Conservation (phyloP, 1,140 invertebrate genomes). For the Macrobrachium nipponense region DNA sequence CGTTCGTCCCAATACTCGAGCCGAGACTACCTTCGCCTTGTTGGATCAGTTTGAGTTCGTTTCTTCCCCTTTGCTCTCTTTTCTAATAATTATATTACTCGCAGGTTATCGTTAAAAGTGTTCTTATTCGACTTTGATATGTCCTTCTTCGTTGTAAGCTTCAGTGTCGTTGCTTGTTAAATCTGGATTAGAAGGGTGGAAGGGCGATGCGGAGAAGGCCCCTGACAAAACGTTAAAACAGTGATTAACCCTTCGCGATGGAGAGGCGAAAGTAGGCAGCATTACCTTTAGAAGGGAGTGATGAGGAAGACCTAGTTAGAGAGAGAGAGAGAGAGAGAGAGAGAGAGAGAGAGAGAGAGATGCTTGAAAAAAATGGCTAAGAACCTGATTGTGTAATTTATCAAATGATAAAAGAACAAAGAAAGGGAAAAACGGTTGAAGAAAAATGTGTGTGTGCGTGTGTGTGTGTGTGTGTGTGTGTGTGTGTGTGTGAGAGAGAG, state of each 20-base stretch:
- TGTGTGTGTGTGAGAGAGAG: no score
- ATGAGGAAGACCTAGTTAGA: no score
- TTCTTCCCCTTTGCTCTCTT: background rate
- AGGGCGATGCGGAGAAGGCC: background rate
- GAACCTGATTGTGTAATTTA: no score
- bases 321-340: no score
- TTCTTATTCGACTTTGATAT: background rate
- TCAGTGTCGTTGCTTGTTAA: background rate
- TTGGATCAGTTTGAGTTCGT: background rate
- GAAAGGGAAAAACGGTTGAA: background rate
- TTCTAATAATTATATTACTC: background rate
- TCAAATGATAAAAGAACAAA: no score
- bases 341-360: no score
- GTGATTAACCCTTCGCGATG: conserved; percentile 35
- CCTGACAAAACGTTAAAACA: conserved; percentile 44
- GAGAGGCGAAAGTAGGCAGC: conserved; percentile 6
- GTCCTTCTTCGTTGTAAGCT: background rate
- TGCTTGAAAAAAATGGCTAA: no score
- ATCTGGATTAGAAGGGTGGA: background rate
- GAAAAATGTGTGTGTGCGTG: no score
- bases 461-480: no score
- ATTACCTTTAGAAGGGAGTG: no score
- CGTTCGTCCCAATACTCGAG: conserved; percentile 9
- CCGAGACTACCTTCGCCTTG: background rate
- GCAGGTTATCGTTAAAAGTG: background rate